Conservation (phyloP, 2,113 vertebrate genomes). For the Halichoerus grypus region DNA sequence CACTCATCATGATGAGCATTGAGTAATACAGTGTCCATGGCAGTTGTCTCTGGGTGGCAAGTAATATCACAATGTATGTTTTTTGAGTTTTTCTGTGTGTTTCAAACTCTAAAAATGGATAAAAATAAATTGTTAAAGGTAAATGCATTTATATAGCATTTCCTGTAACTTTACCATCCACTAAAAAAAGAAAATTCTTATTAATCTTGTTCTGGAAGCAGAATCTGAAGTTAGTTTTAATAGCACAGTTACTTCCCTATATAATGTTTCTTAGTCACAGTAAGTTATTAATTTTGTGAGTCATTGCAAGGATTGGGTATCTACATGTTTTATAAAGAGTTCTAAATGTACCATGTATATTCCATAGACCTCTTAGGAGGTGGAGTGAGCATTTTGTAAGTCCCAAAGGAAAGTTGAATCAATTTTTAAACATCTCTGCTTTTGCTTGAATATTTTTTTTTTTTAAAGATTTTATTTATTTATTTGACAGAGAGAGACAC, state of each 20-base stretch:
- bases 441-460: neutral
- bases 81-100: neutral
- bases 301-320: neutral
- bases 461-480: too few relatives aligned
- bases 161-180: neutral
- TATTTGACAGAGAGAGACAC: too few relatives aligned
- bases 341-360: neutral
- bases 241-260: neutral
- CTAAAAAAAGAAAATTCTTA: neutral
- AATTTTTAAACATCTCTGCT: slow-evolving; percentile 3
- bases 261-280: neutral
- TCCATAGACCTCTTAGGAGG: neutral
- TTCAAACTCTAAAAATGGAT: neutral
- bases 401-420: neutral
- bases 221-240: slow-evolving; percentile 21
- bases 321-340: neutral
- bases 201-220: neutral
- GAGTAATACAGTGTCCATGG: neutral
- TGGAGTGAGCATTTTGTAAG: neutral
- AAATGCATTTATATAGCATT: neutral
- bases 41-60: neutral
- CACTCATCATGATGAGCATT: neutral
- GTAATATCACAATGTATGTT: neutral
- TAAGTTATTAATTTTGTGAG: neutral
- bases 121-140: neutral